phyloP scores from a whole-genome alignment of 2,888 invertebrate species.

The Troglohyphantes excavatus region DNA sequence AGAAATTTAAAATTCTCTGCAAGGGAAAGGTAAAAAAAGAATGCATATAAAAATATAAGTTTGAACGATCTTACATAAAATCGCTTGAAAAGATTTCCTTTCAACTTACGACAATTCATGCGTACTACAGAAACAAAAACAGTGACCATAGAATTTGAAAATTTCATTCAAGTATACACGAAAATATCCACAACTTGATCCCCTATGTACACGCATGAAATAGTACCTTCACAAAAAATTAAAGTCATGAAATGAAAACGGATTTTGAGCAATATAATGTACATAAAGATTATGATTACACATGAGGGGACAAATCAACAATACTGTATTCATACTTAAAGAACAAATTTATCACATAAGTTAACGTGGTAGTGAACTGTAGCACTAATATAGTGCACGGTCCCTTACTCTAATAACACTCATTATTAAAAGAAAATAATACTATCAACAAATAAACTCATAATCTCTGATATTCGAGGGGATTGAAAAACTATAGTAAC shows the following conservation, averaged over 20 bases:
- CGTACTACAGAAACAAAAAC: neutral
- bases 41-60: conserved; percentile 34
- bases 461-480: neutral
- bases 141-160: neutral
- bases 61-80: neutral
- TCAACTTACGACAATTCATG: neutral
- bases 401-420: conserved; percentile 24
- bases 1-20: neutral
- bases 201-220: conserved; percentile 1
- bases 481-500: no score
- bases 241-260: conserved; percentile 23
- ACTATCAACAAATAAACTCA: conserved; percentile 30
- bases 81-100: conserved; percentile 1
- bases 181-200: conserved; percentile 11
- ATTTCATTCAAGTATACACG: neutral
- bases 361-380: conserved; percentile 63
- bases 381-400: conserved; percentile 77
- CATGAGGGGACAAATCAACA: conserved; percentile 22
- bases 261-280: conserved; percentile 69
- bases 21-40: conserved; percentile 10
- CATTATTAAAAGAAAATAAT: conserved; percentile 24
- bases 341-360: conserved; percentile 70
- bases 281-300: conserved; percentile 43
- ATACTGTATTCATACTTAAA: conserved; percentile 44
- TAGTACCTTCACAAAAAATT: conserved; percentile 15